Evolutionary conservation across 1,140 invertebrate genomes (phyloP), one percentile per base, ranked within the genome.

Genomic region (Phocides pigmalion): DNA sequence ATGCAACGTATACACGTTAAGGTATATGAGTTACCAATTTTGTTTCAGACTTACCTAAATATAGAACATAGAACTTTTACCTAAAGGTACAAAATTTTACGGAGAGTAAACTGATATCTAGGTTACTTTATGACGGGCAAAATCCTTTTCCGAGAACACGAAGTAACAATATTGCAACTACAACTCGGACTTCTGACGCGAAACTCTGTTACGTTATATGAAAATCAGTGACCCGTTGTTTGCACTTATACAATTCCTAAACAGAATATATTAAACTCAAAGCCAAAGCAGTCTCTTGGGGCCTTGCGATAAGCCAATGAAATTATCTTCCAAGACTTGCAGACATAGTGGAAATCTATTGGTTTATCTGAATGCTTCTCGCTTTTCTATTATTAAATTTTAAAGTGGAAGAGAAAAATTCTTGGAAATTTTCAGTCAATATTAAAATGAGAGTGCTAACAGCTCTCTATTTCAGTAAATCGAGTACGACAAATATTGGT

Each of bases 361-460:
- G 46, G 58, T 62, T 62, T 61, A 61, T 61, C 46, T 61, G 58
- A 49, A 61, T 50, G 58, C 44, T 49, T 59, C 44, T 42, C 56
- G 56, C 37, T 59, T 50, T 25, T 61, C 58, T 37, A 39, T 49
- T 61, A 61, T 61, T 61, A 39, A 49, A 61, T 61, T 61, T 61
- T 61, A 37, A 61, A 61, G 17, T 61, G 47, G 58, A 49, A 61
- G 44, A 49, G 46, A 47, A 61, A 59, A 35, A 47, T 54, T 50
- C 58, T 49, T 49, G 28, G 25, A 37, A 49, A 50, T 35, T 1
- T 61, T 19, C 5, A 37, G 56, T 61, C 56, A 49, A 61, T 61
- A 37, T 14, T 20, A 61, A 44, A 49, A 22, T 47, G 44, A 46
- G 14, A 46, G 8, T 46, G 44, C 22, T 61, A 46, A 20, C 42